Conservation (phyloP, 2,797 vertebrate species). For the Helostoma temminkii region DNA sequence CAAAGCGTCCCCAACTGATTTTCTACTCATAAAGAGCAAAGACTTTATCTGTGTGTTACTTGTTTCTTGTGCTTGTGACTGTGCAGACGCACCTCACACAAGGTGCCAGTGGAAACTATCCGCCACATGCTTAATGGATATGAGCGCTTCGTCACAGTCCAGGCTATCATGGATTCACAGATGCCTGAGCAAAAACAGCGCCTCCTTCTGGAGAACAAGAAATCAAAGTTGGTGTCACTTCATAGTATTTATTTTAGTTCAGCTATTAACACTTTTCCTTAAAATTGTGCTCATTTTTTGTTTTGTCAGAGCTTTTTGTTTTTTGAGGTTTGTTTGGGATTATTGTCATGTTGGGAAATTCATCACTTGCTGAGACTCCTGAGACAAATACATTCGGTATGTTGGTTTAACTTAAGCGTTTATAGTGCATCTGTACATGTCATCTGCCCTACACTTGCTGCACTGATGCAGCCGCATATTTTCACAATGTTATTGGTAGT, state of each 20-base stretch:
- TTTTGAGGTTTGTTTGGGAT: too few species aligned
- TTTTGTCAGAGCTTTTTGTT: too few species aligned
- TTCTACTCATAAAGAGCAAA: not conserved
- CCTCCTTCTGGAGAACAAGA: slow-evolving; percentile 44
- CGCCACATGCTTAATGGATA: slow-evolving; percentile 90
- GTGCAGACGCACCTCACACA: slow-evolving; percentile 89
- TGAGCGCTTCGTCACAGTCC: slow-evolving; percentile 89
- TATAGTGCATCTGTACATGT: too few species aligned
- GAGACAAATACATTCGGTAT: too few species aligned
- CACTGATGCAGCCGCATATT: too few species aligned
- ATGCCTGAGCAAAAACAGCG: slow-evolving; percentile 76
- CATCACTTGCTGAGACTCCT: too few species aligned
- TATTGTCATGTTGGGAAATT: too few species aligned
- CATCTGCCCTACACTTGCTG: too few species aligned
- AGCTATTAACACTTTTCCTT: too few species aligned
- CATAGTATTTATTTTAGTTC: not conserved
- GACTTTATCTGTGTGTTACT: not conserved
- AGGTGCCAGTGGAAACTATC: slow-evolving; percentile 92
- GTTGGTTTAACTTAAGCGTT: too few species aligned
- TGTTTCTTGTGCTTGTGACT: slow-evolving; percentile 15
- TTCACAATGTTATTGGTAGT: too few species aligned
- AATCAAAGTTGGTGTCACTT: slow-evolving; percentile 80
- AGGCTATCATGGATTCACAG: slow-evolving; percentile 88
- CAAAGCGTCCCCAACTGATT: not conserved
- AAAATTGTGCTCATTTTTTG: not conserved